These are phyloP conservation scores for Eospalax fontanierii DNA, from an alignment of 2,797 vertebrate genomes.

Conservation along the genomic window DNA sequence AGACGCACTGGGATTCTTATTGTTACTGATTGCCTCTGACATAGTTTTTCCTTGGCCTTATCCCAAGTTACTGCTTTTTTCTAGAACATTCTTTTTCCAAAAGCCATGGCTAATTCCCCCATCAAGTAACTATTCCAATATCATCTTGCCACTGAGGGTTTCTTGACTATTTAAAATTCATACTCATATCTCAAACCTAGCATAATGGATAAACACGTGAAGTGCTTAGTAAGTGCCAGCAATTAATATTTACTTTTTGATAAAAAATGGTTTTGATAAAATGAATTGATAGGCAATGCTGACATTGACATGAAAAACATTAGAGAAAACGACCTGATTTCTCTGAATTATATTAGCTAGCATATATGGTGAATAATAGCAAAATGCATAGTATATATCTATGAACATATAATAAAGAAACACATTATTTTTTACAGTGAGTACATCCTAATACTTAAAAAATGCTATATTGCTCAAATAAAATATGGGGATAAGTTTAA, in stretches of 20 bases:
- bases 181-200: neutral
- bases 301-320: neutral
- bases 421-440: neutral
- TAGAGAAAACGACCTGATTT: constrained; percentile 15
- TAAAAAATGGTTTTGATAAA: constrained; percentile 41
- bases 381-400: neutral
- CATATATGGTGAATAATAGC: neutral
- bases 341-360: neutral
- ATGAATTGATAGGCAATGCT: neutral
- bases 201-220: neutral
- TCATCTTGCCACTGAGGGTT: neutral
- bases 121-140: neutral
- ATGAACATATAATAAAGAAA: neutral
- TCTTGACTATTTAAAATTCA: constrained; percentile 33
- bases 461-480: neutral
- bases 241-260: neutral
- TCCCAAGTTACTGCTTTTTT: neutral
- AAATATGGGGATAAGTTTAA: neutral
- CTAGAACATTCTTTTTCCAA: constrained; percentile 27
- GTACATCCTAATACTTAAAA: neutral
- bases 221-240: neutral
- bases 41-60: neutral
- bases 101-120: neutral
- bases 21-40: neutral
- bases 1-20: neutral